phyloP scores from a whole-genome alignment of 2,797 vertebrate species.

The Ficedula albicollis region DNA sequence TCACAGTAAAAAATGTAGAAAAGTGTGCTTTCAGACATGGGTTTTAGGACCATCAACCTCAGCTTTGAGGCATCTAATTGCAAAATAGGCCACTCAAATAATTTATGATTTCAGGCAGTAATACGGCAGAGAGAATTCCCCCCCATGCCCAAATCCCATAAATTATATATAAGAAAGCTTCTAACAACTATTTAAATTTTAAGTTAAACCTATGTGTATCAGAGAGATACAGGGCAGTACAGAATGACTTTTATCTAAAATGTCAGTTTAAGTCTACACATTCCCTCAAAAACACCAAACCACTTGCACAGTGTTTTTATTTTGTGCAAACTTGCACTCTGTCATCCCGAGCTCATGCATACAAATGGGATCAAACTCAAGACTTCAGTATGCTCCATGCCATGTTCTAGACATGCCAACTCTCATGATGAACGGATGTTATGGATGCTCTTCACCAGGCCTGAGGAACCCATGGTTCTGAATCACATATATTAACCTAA shows the following conservation, averaged over 20 bases:
- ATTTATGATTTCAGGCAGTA: conserved; percentile 47
- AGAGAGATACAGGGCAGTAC: not conserved
- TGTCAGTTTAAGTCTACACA: not conserved
- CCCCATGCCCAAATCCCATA: not conserved
- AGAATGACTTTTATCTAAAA: not conserved
- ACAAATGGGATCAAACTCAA: not conserved
- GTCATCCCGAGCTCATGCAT: not conserved
- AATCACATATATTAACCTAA: not conserved
- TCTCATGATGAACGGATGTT: not conserved
- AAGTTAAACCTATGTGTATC: not conserved
- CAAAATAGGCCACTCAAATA: conserved; percentile 55
- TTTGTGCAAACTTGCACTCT: not conserved
- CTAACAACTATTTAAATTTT: conserved; percentile 37
- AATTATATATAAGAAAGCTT: conserved; percentile 48
- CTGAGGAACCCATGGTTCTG: not conserved
- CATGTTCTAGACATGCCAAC: not conserved
- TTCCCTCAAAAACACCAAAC: not conserved
- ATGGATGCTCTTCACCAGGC: not conserved
- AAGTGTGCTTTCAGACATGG: not conserved
- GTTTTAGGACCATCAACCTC: not conserved
- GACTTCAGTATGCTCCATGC: not conserved
- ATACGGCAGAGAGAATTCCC: not conserved
- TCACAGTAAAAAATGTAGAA: not conserved
- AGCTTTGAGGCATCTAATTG: not conserved
- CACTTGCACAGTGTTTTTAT: not conserved